A percentile compares a stretch with the other conserved stretches of the same genome.
Evolutionary conservation across 2,797 vertebrate genomes (phyloP).

Genomic region (Poecilia wingei): DNA sequence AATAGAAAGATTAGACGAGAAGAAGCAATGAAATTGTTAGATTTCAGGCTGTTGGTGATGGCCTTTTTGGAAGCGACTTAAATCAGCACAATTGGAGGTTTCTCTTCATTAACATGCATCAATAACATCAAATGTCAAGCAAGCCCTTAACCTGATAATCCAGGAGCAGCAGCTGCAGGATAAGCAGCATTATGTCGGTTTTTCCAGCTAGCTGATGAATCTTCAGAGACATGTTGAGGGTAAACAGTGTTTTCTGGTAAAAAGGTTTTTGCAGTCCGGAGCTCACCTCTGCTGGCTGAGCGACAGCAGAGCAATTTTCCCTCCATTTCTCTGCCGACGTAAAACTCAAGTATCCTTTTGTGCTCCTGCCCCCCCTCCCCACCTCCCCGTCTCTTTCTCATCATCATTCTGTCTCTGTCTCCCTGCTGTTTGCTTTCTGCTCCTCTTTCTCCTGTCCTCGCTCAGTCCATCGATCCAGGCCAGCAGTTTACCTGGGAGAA

Average conservation of each 20-base stretch:
- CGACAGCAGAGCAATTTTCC: slow-evolving; percentile 2
- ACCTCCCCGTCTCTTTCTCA: background rate
- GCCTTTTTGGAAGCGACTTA: slow-evolving; percentile 11
- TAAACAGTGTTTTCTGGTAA: slow-evolving; percentile 26
- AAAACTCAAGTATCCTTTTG: slow-evolving; percentile 28
- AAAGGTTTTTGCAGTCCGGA: slow-evolving; percentile 31
- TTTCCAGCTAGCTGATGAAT: slow-evolving; percentile 17
- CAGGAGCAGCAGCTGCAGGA: slow-evolving; percentile 13
- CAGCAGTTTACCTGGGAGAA: slow-evolving; percentile 99
- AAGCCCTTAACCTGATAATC: slow-evolving; percentile 33
- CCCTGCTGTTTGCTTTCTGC: slow-evolving; percentile 2
- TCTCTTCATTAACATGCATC: slow-evolving; percentile 23
- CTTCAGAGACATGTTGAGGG: slow-evolving; percentile 12
- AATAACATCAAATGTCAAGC: slow-evolving; percentile 25
- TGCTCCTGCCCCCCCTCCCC: slow-evolving; percentile 6
- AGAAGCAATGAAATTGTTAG: slow-evolving; percentile 30
- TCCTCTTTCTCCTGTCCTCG: slow-evolving; percentile 4
- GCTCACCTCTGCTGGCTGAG: slow-evolving; percentile 2
- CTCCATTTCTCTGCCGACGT: background rate
- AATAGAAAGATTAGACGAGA: slow-evolving; percentile 26
- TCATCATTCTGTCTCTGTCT: slow-evolving; percentile 11
- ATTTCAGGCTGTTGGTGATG: slow-evolving; percentile 2
- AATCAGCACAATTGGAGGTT: slow-evolving; percentile 11
- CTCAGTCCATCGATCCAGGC: slow-evolving; percentile 93
- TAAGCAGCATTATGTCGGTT: slow-evolving; percentile 4